A percentile compares a stretch with the other conserved stretches of the same genome.
Evolutionary conservation across 2,888 invertebrate species (phyloP).

Genomic region (Graphium colonna): DNA sequence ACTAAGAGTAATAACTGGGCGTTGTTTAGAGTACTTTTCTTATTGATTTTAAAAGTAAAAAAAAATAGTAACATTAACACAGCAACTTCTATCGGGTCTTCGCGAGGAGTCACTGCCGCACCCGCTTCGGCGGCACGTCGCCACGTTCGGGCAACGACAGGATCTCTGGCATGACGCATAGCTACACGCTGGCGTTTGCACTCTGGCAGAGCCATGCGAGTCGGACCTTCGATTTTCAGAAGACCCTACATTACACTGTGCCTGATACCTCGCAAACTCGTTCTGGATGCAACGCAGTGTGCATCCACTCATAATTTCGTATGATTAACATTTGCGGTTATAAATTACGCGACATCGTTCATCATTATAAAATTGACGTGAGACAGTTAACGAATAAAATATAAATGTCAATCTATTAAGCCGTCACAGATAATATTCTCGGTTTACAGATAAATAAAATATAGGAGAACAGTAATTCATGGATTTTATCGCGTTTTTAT

Average conservation of each 20-base stretch:
- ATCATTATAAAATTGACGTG: background rate
- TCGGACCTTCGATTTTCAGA: background rate
- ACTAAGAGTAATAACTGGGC: background rate
- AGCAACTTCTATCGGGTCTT: background rate
- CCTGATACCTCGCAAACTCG: slow-evolving; percentile 15
- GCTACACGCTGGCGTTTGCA: slow-evolving; percentile 9
- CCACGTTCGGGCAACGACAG: background rate
- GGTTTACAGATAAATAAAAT: no score
- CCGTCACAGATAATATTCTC: no score
- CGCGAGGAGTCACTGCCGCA: background rate
- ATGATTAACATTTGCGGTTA: background rate
- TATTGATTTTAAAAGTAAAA: background rate
- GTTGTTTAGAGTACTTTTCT: background rate
- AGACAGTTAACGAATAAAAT: background rate
- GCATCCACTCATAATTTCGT: slow-evolving; percentile 11
- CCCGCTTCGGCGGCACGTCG: background rate
- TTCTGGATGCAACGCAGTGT: slow-evolving; percentile 10
- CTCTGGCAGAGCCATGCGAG: background rate
- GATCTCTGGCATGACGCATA: background rate
- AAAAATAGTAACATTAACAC: slow-evolving; percentile 10
- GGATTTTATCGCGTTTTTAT: no score
- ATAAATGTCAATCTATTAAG: no score
- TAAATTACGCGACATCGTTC: background rate
- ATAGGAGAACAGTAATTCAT: no score
- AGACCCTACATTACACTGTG: background rate